Evolutionary conservation across 2,113 vertebrate genomes (phyloP).

Genomic region (Sebastes schlegelii): DNA sequence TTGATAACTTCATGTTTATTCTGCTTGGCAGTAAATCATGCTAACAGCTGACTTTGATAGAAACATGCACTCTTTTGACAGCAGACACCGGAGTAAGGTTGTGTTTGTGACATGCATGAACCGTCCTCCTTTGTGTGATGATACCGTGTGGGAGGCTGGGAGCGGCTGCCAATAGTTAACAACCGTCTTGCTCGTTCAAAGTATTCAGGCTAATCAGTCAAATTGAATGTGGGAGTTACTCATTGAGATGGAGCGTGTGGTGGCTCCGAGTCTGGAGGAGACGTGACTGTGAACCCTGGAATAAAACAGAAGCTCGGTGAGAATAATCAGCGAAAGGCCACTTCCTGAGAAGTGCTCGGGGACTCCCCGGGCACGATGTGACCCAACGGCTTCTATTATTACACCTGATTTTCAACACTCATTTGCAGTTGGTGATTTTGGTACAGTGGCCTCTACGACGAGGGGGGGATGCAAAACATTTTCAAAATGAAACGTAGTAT

Average conservation of each 20-base stretch:
- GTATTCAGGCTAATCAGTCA: constrained; percentile 20
- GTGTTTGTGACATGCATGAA: not conserved
- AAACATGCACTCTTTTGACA: too few relatives aligned
- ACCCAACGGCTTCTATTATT: constrained; percentile 1
- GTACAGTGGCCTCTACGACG: not conserved
- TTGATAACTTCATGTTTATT: too few relatives aligned
- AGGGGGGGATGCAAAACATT: too few relatives aligned
- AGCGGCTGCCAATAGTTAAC: not conserved
- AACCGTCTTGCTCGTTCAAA: not conserved
- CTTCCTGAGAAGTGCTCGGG: too few relatives aligned
- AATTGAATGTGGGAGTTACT: not conserved
- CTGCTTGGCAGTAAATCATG: too few relatives aligned
- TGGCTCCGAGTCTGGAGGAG: not conserved
- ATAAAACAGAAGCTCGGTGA: not conserved
- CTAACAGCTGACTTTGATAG: too few relatives aligned
- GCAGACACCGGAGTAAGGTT: not conserved
- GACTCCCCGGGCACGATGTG: too few relatives aligned
- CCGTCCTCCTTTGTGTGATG: not conserved
- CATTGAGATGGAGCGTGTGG: not conserved
- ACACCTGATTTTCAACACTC: not conserved
- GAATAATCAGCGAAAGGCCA: not conserved
- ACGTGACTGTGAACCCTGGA: too few relatives aligned
- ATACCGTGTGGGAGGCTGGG: not conserved
- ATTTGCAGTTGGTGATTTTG: constrained; percentile 2
- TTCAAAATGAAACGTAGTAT: too few relatives aligned